These are phyloP conservation scores for Brachionus koreanus DNA, from an alignment of 1,140 invertebrate genomes.

Conservation along the genomic window DNA sequence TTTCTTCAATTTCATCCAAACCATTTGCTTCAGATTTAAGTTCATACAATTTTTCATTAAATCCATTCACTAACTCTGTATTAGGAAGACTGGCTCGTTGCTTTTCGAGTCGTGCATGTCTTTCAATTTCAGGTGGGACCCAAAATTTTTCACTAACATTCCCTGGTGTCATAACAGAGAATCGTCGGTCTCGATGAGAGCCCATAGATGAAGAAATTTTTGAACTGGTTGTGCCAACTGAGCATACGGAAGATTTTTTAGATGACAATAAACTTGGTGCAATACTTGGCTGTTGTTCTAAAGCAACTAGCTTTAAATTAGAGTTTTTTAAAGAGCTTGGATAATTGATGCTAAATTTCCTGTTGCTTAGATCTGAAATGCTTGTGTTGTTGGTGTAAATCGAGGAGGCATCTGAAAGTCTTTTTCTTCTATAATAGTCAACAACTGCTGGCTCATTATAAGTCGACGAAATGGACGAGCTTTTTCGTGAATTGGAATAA, in stretches of 20 bases:
- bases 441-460: conserved; percentile 16
- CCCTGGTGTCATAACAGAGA: not conserved
- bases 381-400: not conserved
- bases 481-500: conserved; percentile 7
- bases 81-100: conserved; percentile 11
- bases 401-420: conserved; percentile 11
- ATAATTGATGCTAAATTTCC: conserved; percentile 22
- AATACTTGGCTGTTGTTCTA: conserved; percentile 22
- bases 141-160: conserved; percentile 18
- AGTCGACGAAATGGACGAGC: not conserved
- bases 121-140: conserved; percentile 19
- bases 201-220: not conserved
- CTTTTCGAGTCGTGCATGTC: not conserved
- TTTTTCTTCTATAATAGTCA: conserved; percentile 27
- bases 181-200: not conserved
- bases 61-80: not conserved
- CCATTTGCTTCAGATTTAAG: not conserved
- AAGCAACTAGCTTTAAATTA: not conserved
- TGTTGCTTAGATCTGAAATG: not conserved
- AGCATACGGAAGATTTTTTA: conserved; percentile 1
- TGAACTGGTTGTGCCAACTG: not conserved
- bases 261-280: not conserved
- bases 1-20: not conserved
- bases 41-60: conserved; percentile 8
- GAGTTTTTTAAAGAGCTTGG: not conserved